A percentile compares a stretch with the other conserved stretches of the same genome.
Evolutionary conservation across 2,113 vertebrate genomes (phyloP).

Genomic region (Echinops telfairi): DNA sequence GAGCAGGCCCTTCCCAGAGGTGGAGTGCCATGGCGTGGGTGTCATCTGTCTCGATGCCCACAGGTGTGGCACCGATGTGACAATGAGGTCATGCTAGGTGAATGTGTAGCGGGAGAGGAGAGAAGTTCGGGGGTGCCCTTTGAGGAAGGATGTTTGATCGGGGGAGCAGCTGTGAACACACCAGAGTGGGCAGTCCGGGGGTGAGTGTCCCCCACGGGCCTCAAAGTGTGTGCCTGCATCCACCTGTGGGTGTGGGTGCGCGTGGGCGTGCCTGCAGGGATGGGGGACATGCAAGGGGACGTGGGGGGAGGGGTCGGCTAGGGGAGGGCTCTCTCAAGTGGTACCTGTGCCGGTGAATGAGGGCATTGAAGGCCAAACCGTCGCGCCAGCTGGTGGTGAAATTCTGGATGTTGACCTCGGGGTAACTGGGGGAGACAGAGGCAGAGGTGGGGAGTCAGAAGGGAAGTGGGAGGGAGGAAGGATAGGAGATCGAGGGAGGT

Average conservation of each 20-base stretch:
- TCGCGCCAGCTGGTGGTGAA: slow-evolving; percentile 98
- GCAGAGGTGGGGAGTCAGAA: background rate
- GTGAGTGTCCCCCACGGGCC: too few relatives aligned
- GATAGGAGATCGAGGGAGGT: background rate
- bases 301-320: rapidly evolving
- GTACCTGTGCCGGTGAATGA: slow-evolving; percentile 97
- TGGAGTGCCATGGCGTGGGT: too few relatives aligned
- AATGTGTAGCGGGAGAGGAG: background rate
- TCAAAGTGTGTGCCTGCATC: background rate
- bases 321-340: rapidly evolving
- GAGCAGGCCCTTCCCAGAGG: background rate
- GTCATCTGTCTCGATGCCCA: background rate
- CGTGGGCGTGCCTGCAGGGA: rapidly evolving
- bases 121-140: background rate
- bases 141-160: background rate
- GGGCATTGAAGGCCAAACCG: slow-evolving; percentile 96
- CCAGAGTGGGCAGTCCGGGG: background rate
- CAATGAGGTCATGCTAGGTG: background rate
- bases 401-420: slow-evolving; percentile 97
- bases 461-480: background rate
- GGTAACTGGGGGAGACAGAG: slow-evolving; percentile 88
- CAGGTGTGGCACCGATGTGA: background rate
- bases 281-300: background rate
- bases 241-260: background rate
- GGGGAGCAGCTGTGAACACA: rapidly evolving